Conservation (phyloP, 2,113 vertebrate species). For the Sphaerodactylus townsendi region DNA sequence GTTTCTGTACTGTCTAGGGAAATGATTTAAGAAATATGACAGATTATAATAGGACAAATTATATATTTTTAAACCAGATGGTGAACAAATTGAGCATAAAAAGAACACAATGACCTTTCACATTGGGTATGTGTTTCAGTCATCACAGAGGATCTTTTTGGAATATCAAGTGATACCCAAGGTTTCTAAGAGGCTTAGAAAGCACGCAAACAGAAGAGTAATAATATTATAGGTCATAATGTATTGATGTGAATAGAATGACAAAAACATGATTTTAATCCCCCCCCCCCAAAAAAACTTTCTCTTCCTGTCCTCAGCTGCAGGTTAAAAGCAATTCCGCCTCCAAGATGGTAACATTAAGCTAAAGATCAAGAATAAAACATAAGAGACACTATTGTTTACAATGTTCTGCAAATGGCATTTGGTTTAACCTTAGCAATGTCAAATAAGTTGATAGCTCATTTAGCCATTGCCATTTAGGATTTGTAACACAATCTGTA, state of each 20-base stretch:
- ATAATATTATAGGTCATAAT: not conserved
- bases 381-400: slow-evolving; percentile 5
- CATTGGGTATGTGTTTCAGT: slow-evolving; percentile 33
- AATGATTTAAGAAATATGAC: slow-evolving; percentile 36
- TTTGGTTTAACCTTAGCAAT: slow-evolving; percentile 50
- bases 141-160: slow-evolving; percentile 18
- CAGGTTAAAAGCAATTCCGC: slow-evolving; percentile 9
- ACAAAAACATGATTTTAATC: not conserved
- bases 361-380: slow-evolving; percentile 42
- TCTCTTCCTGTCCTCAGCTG: not conserved
- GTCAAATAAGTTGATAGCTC: slow-evolving; percentile 59
- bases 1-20: slow-evolving; percentile 33
- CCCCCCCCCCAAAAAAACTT: too few species aligned
- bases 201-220: not conserved
- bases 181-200: not conserved
- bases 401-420: not conserved
- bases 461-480: slow-evolving; percentile 63
- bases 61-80: slow-evolving; percentile 33
- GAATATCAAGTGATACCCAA: slow-evolving; percentile 7
- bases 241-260: not conserved
- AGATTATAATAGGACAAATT: slow-evolving; percentile 50
- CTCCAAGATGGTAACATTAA: slow-evolving; percentile 10
- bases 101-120: slow-evolving; percentile 51
- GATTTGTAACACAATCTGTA: slow-evolving; percentile 70
- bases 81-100: slow-evolving; percentile 52